Evolutionary conservation across 2,113 vertebrate genomes (phyloP).

Genomic region (Solea senegalensis): DNA sequence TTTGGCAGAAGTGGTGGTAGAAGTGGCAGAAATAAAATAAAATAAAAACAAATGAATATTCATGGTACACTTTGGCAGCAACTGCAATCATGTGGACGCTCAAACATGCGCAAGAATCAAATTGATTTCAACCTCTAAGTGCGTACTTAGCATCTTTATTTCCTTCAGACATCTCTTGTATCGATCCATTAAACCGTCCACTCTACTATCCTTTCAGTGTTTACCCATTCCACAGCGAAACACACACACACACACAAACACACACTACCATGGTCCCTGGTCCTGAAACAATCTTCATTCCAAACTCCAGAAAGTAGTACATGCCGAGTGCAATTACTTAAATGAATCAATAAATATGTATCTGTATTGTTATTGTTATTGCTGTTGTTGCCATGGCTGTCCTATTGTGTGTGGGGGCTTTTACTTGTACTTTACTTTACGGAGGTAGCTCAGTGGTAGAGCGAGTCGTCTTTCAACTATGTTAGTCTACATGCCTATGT

Average conservation of each 20-base stretch:
- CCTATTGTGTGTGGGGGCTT: no score
- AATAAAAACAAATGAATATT: no score
- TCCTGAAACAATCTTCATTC: not conserved
- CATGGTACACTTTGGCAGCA: no score
- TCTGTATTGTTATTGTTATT: no score
- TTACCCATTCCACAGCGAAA: not conserved
- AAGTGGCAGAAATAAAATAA: no score
- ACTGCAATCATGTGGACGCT: not conserved
- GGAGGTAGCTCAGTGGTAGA: no score
- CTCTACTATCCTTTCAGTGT: not conserved
- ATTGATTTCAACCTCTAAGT: conserved; percentile 10
- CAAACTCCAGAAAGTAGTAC: not conserved
- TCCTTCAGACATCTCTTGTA: conserved; percentile 10
- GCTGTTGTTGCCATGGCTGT: no score
- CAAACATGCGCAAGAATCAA: not conserved
- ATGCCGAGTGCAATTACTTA: not conserved
- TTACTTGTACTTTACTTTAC: no score
- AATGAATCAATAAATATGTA: no score
- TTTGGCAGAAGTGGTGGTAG: no score
- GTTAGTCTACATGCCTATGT: no score
- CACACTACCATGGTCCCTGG: not conserved
- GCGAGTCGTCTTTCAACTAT: no score
- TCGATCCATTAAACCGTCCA: conserved; percentile 16
- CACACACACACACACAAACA: not conserved
- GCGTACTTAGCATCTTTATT: not conserved